Base-by-base conservation (phyloP, 35 echinoderm and acorn worm species). In the Stichopus chloronotus region DNA sequence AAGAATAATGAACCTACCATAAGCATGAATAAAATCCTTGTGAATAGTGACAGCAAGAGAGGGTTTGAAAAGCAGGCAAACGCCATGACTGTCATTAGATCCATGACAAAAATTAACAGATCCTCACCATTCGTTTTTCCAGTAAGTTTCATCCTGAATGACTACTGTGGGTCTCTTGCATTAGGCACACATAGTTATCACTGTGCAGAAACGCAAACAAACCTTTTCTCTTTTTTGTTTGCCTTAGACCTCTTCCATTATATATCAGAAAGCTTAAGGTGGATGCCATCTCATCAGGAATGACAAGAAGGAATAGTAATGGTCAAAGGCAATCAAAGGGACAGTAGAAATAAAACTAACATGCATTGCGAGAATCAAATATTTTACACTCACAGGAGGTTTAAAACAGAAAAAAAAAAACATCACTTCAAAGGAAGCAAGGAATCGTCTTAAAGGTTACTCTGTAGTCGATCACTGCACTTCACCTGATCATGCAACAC, bases 51-150 rank as follows among this genome's bases (percentile, higher is more conserved):
- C 8, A 10, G 68, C 8, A 10, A 84, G 54, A 84, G 52, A 56
- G 8, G 55, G 55, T 84, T 84, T 84, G 20, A 84, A 17, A 84
- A 84, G 81, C 5, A 84, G 8, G 17, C 81, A 84, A 5, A 84
- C 81, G 6, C 55, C 81, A 56, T 54, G 14, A 58, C 81, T 57
- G 6, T 56, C 54, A 58, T 56, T 58, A 84, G 54, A n/a, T 17
- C 54, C 81, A 84, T 84, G 81, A 6, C 79, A 82, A 14, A 84
- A 84, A 54, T 14, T 58, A 84, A 84, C 54, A 58, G 53, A 57
- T 58, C 81, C 55, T 20, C 55, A 52, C 81, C 81, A 84, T 84
- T 84, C 81, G 23, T 84, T 56, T 53, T 57, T 84, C 81, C 81
- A 84, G 17, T 78, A 21, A 9, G 21, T 23, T 78, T 21, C 76